phyloP scores from a whole-genome alignment of 2,888 invertebrate genomes.

The Agonopterix subpropinquella region DNA sequence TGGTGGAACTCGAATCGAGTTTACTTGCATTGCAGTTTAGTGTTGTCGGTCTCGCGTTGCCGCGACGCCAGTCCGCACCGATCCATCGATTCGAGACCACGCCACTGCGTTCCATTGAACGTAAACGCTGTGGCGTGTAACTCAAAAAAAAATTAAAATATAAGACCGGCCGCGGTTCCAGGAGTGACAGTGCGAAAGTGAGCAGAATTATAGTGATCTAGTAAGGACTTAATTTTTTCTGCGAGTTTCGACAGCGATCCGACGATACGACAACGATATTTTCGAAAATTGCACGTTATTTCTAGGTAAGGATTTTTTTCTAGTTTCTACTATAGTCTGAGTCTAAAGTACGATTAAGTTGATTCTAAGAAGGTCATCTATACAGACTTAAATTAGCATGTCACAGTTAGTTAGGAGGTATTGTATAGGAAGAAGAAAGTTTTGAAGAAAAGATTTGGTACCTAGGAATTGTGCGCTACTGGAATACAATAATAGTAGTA shows the following conservation, averaged over 20 bases:
- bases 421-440: constrained; percentile 4
- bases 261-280: constrained; percentile 33
- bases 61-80: constrained; percentile 51
- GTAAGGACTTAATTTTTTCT: constrained; percentile 34
- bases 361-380: no score
- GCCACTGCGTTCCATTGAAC: constrained; percentile 33
- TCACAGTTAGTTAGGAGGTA: constrained; percentile 5
- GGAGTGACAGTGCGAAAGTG: constrained; percentile 65
- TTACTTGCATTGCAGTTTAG: constrained; percentile 11
- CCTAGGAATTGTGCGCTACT: no score
- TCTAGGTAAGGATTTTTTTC: not conserved
- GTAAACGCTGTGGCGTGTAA: constrained; percentile 38
- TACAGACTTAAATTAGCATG: constrained; percentile 4
- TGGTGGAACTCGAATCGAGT: constrained; percentile 18
- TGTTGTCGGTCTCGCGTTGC: constrained; percentile 15
- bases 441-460: no score
- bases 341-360: no score
- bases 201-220: constrained; percentile 43
- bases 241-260: constrained; percentile 31
- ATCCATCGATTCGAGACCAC: constrained; percentile 48
- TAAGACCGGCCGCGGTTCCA: constrained; percentile 50
- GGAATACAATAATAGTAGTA: no score
- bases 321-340: not conserved
- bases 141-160: constrained; percentile 11
- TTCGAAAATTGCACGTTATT: constrained; percentile 2